These are phyloP conservation scores for Bombus confusus DNA, from an alignment of 1,140 invertebrate genomes.

Conservation along the genomic window DNA sequence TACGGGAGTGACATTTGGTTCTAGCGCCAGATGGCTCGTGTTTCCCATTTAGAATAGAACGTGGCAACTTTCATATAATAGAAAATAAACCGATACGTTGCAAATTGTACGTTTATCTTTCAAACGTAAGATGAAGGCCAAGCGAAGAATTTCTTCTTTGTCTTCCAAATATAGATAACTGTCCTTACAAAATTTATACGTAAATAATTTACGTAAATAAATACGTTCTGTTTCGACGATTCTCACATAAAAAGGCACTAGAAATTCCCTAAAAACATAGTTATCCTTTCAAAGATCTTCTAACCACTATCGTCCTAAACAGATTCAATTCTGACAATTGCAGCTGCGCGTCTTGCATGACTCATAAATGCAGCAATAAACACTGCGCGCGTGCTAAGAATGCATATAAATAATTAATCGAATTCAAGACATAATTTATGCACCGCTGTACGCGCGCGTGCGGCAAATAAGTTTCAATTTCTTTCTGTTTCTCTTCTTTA, in stretches of 20 bases:
- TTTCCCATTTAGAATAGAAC: neutral
- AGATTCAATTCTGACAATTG: neutral
- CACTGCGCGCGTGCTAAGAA: conserved; percentile 19
- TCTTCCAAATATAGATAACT: too few species aligned
- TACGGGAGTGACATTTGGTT: neutral
- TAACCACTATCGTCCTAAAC: too few species aligned
- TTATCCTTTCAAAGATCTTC: too few species aligned
- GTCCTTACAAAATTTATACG: too few species aligned
- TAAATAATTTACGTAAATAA: too few species aligned
- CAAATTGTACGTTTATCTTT: too few species aligned
- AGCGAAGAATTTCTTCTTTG: too few species aligned
- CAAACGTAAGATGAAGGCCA: too few species aligned
- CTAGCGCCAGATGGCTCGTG: too few species aligned
- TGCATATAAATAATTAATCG: conserved; percentile 58
- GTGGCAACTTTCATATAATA: neutral
- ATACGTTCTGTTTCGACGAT: neutral
- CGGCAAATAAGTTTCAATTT: conserved; percentile 1
- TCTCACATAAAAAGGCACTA: too few species aligned
- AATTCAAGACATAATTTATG: conserved; percentile 23
- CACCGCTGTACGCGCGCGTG: neutral
- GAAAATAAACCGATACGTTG: too few species aligned
- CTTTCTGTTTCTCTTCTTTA: neutral
- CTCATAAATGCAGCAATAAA: conserved; percentile 56
- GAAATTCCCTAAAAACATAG: too few species aligned
- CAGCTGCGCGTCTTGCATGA: neutral